A percentile compares a stretch with the other conserved stretches of the same genome.
phyloP scores from a whole-genome alignment of 1,140 invertebrate species.

The Metopolophium dirhodum region DNA sequence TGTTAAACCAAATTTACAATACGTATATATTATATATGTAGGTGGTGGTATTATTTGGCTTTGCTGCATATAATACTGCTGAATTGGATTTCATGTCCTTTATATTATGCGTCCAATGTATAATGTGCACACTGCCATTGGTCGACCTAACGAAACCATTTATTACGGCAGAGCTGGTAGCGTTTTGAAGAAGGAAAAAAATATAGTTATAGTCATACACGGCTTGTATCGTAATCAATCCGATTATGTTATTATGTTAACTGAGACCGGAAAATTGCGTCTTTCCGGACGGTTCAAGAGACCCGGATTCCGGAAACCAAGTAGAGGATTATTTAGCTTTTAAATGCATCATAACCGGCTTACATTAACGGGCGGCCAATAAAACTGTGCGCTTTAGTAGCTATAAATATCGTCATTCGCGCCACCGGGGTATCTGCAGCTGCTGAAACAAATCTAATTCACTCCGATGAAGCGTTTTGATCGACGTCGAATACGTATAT shows the following conservation, averaged over 20 bases:
- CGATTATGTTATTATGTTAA: slow-evolving; percentile 57
- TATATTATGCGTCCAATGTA: neutral
- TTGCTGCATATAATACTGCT: slow-evolving; percentile 13
- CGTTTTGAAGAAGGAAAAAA: slow-evolving; percentile 42
- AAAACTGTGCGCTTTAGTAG: slow-evolving; percentile 31
- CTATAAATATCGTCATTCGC: slow-evolving; percentile 22
- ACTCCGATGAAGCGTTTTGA: neutral
- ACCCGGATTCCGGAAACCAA: slow-evolving; percentile 25
- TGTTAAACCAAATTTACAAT: slow-evolving; percentile 18
- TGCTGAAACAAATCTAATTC: slow-evolving; percentile 36
- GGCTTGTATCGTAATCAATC: slow-evolving; percentile 49
- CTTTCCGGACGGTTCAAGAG: slow-evolving; percentile 55
- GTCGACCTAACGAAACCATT: slow-evolving; percentile 41
- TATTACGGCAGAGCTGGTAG: slow-evolving; percentile 24
- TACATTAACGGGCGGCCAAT: slow-evolving; percentile 46
- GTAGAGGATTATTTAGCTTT: slow-evolving; percentile 48
- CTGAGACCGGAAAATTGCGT: slow-evolving; percentile 56
- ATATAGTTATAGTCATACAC: neutral
- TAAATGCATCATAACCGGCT: slow-evolving; percentile 54
- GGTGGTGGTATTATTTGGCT: neutral
- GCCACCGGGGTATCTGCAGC: neutral
- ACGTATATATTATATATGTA: neutral
- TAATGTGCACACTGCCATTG: slow-evolving; percentile 1
- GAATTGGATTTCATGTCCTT: slow-evolving; percentile 6
- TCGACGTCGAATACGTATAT: neutral